Base-by-base conservation (phyloP, 2,113 vertebrate species). In the Malurus melanocephalus region DNA sequence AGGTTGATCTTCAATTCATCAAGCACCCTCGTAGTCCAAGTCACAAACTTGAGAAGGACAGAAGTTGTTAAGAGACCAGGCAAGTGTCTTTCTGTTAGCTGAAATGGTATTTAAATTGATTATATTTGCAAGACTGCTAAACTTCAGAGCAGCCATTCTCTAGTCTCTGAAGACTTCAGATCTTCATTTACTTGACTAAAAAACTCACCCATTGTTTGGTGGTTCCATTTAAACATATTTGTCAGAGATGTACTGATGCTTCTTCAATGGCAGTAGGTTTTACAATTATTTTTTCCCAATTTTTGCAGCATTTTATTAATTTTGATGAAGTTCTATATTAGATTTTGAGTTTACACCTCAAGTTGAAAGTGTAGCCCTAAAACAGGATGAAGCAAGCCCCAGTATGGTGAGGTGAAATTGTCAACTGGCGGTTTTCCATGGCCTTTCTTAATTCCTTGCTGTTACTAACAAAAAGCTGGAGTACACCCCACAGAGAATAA, bases 401-500 rank as follows among this genome's bases (percentile, higher is more conserved):
- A 49, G 1, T 56, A 10, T 11, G 18, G 33, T 28, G 7, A 26
- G 22, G 11, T 10, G 16, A 51, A 84, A 30, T 40, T n/a, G 14
- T 75, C 77, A 69, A 0, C 18, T 55, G 27, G 14, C 17, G 61
- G 19, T 81, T 87, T 93, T 84, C 46, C 38, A 13, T 28, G 52
- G 24, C 20, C 10, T 81, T 92, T 92, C 88, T 66, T 93, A 91
- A 90, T 60, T 76, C 49, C 57, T 89, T 74, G 46, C 46, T 90
- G 17, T 76, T 92, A 49, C 14, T 90, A 83, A 61, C 77, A 55
- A 90, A 60, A 66, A 93, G 18, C 42, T 67, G 52, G 13, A 67
- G 40, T 33, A 24, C 49, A 62, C 48, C 9, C 40, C 59, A 20
- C 10, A 59, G 72, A 83, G 94, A 90, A 82, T n/a, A 91, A 73